Evolutionary conservation across 1,140 invertebrate genomes (phyloP), one percentile per base, ranked within the genome.

Genomic region (Heliconius melpomene): DNA sequence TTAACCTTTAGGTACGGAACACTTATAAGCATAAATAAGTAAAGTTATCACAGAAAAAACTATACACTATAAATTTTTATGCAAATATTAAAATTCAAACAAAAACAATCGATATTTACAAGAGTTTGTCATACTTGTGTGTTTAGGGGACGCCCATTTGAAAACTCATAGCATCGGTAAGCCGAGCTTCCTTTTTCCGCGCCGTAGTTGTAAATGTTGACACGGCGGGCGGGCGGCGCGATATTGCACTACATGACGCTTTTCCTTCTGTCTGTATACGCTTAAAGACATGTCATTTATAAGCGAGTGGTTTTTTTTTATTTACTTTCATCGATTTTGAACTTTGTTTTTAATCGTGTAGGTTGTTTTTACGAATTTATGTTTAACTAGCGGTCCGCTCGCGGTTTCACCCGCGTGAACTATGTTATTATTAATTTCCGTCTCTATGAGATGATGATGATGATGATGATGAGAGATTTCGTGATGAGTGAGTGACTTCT

Each of bases 161-260:
- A 71, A 79, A 82, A 81, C 79, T 85, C 82, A 77, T 79, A 81
- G 82, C 82, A 71, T 77, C 71, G 60, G 82, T 81, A 82, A 81
- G 82, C 79, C 66, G 77, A 71, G 81, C 80, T 82, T 77, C 20
- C 60, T 23, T 29, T 66, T 66, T 66, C 60, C 60, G 54, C 23
- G 54, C n/a, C 54, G 26, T 16, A 66, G 26, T 66, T 66, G 86
- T 78, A 87, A 87, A 87, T 86, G 85, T 86, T 86, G 82, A 81
- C 83, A 78, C 73, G 80, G 40, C 40, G 6, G 32, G 32, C 32
- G 32, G 32, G 3, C 32, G 40, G 77, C 79, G 66, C 82, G 80
- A 85, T 87, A 87, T 87, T 87, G 84, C 85, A 74, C 80, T 81
- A 77, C 79, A 82, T 77, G 74, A 71, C 50, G 81, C 73, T 86